Conservation (phyloP, 2,888 invertebrate species). For the Orchesellides sinensis region DNA sequence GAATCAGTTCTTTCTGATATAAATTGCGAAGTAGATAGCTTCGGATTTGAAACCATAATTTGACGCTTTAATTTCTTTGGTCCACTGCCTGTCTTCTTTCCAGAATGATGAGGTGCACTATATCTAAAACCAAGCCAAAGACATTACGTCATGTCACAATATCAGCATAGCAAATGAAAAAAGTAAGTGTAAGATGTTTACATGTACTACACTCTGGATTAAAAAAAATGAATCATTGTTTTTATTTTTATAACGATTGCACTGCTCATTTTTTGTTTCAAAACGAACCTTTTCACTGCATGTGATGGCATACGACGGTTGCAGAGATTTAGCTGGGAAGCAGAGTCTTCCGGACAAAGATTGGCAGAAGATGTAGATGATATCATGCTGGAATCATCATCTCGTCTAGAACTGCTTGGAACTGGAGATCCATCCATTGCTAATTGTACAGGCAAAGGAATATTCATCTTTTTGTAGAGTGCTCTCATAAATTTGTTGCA, state of each 20-base stretch:
- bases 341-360: conserved; percentile 52
- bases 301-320: conserved; percentile 21
- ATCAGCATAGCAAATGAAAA: no score
- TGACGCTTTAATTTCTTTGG: conserved; percentile 33
- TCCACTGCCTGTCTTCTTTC: neutral
- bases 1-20: neutral
- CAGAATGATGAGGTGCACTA: neutral
- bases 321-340: conserved; percentile 36
- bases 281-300: neutral
- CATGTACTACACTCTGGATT: no score
- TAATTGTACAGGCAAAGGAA: conserved; percentile 46
- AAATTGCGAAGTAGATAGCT: neutral
- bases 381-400: conserved; percentile 57
- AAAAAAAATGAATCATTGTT: neutral
- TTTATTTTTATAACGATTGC: neutral
- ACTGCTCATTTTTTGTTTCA: neutral
- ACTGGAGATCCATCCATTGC: conserved; percentile 50
- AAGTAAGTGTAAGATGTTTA: no score
- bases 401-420: conserved; percentile 30
- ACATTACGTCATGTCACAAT: neutral
- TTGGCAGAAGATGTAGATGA: conserved; percentile 43
- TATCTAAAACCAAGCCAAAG: neutral
- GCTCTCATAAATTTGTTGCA: conserved; percentile 41
- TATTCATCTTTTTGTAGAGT: conserved; percentile 44
- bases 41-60: conserved; percentile 40